A percentile compares a stretch with the other conserved stretches of the same genome.
Evolutionary conservation across 1,140 invertebrate species (phyloP).

Genomic region (Zaprionus tsacasi): DNA sequence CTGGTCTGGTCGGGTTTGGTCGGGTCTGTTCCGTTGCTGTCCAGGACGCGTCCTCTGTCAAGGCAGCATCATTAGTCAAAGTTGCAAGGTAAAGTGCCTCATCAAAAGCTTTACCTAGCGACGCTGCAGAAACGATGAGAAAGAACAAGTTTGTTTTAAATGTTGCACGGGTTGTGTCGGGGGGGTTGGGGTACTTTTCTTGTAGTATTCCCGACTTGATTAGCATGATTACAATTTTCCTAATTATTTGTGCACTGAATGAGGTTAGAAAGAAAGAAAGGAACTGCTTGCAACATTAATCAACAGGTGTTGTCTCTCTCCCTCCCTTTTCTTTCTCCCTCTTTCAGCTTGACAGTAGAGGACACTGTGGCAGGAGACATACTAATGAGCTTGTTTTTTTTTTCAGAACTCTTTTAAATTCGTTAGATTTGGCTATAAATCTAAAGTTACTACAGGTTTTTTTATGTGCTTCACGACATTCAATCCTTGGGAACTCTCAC

Average conservation of each 20-base stretch:
- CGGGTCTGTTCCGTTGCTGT: not conserved
- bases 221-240: conserved; percentile 56
- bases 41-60: conserved; percentile 25
- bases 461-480: not conserved
- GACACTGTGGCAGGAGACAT: not conserved
- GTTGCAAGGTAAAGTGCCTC: conserved; percentile 33
- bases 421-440: not conserved
- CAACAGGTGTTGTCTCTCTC: conserved; percentile 33
- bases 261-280: not conserved
- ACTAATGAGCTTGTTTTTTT: conserved; percentile 14
- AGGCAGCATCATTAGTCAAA: conserved; percentile 57
- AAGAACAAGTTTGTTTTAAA: conserved; percentile 10
- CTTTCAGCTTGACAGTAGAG: conserved; percentile 7
- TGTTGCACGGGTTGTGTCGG: conserved; percentile 1
- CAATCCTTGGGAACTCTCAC: not conserved
- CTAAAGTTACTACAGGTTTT: not conserved
- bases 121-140: conserved; percentile 22
- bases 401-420: not conserved
- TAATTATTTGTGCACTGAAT: conserved; percentile 50
- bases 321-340: not conserved
- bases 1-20: not conserved
- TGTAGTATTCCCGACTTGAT: conserved; percentile 41
- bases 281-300: conserved; percentile 38
- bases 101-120: conserved; percentile 41
- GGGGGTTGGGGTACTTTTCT: not conserved